A percentile compares a stretch with the other conserved stretches of the same genome.
Evolutionary conservation across 37 sponge, comb jelly and placozoan species (phyloP).

Genomic region (Aplysina aerophoba): DNA sequence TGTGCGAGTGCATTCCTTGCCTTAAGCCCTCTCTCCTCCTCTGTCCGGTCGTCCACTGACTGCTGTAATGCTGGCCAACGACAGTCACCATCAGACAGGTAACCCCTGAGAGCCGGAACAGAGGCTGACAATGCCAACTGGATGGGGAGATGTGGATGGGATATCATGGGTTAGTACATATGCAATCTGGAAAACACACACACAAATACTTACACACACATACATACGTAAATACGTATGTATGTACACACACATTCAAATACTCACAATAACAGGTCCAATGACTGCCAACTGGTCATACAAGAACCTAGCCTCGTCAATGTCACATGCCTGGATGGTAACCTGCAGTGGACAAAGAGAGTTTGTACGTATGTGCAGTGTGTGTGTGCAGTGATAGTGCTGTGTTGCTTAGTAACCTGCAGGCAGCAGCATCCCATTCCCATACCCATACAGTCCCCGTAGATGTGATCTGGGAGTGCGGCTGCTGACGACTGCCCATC

Average conservation of each 20-base stretch:
- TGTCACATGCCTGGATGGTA: conserved; percentile 87
- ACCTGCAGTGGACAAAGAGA: conserved; percentile 41
- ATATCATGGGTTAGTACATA: no score
- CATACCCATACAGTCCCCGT: conserved; percentile 96
- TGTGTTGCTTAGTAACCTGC: conserved; percentile 57
- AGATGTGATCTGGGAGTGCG: conserved; percentile 91
- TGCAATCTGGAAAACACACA: no score
- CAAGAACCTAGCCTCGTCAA: conserved; percentile 81
- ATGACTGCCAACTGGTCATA: conserved; percentile 93
- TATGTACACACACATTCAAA: no score
- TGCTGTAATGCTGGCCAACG: conserved; percentile 77
- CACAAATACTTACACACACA: no score
- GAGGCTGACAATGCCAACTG: conserved; percentile 91
- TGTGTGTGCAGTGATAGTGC: not conserved
- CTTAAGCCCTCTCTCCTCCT: conserved; percentile 83
- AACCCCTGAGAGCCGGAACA: conserved; percentile 82
- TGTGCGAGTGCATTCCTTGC: conserved; percentile 34
- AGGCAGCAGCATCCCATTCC: conserved; percentile 97
- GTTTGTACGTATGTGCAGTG: conserved; percentile 2
- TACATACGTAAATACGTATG: no score
- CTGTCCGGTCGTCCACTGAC: conserved; percentile 92
- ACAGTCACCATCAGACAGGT: conserved; percentile 86
- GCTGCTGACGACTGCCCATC: conserved; percentile 55
- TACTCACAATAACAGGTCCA: conserved; percentile 67
- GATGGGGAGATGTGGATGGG: not conserved